A percentile compares a stretch with the other conserved stretches of the same genome.
Evolutionary conservation across 2,888 invertebrate species (phyloP).

Genomic region (Trichopoda pennipes): DNA sequence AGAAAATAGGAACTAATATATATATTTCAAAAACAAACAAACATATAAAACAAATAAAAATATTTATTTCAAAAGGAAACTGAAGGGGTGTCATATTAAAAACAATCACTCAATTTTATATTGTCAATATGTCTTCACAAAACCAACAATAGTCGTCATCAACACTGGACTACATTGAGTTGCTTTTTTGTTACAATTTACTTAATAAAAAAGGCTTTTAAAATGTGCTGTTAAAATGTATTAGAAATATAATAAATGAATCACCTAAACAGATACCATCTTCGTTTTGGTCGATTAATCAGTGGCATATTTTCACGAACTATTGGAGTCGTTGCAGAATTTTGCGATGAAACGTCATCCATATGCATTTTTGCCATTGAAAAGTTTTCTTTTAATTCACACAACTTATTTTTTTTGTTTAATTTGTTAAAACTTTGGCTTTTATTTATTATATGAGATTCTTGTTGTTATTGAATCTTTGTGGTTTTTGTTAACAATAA

Average conservation of each 20-base stretch:
- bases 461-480: not conserved
- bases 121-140: too few species aligned
- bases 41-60: too few species aligned
- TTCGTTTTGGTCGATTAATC: constrained; percentile 84
- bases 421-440: not conserved
- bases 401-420: constrained; percentile 46
- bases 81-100: too few species aligned
- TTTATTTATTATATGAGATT: constrained; percentile 13
- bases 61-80: too few species aligned
- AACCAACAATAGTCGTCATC: too few species aligned
- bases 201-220: not conserved
- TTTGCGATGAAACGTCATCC: constrained; percentile 81
- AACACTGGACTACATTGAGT: too few species aligned
- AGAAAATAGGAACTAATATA: too few species aligned
- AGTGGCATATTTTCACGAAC: constrained; percentile 86
- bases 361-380: constrained; percentile 71
- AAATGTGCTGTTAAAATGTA: not conserved
- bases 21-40: too few species aligned
- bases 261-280: constrained; percentile 84
- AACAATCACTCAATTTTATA: too few species aligned
- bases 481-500: constrained; percentile 6
- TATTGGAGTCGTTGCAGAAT: constrained; percentile 82
- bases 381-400: constrained; percentile 61
- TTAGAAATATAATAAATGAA: constrained; percentile 72
- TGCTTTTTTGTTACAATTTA: too few species aligned